phyloP scores from a whole-genome alignment of 1,140 invertebrate species.

The Mactra quadrangularis region DNA sequence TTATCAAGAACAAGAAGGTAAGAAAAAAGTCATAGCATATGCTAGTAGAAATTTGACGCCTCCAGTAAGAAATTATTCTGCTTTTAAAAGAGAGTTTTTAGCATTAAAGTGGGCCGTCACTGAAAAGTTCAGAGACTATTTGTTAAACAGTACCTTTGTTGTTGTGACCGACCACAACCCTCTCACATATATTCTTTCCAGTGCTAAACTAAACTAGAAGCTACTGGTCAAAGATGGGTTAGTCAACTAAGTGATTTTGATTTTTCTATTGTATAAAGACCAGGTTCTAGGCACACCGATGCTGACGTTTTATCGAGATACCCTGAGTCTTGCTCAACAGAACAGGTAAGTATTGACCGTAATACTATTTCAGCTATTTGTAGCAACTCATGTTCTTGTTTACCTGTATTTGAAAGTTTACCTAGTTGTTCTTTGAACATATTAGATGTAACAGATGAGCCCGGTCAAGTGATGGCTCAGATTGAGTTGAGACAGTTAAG shows the following conservation, averaged over 20 bases:
- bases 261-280: no score
- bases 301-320: no score
- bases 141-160: constrained; percentile 49
- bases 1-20: constrained; percentile 67
- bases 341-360: background rate
- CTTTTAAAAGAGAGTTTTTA: constrained; percentile 55
- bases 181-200: constrained; percentile 29
- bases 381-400: background rate
- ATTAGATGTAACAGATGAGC: background rate
- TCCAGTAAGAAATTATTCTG: constrained; percentile 40
- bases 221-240: no score
- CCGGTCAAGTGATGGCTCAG: background rate
- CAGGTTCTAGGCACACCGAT: no score
- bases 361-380: constrained; percentile 13
- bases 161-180: constrained; percentile 62
- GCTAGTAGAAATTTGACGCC: constrained; percentile 38
- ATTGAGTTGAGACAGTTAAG: constrained; percentile 1
- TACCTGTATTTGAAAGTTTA: background rate
- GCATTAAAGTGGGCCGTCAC: constrained; percentile 49
- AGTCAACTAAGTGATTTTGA: no score
- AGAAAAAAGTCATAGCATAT: constrained; percentile 63
- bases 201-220: no score
- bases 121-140: constrained; percentile 60
- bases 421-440: constrained; percentile 15
- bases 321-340: no score